A percentile compares a stretch with the other conserved stretches of the same genome.
phyloP scores from a whole-genome alignment of 2,888 invertebrate species.

The Rhopalosiphum nymphaeae region DNA sequence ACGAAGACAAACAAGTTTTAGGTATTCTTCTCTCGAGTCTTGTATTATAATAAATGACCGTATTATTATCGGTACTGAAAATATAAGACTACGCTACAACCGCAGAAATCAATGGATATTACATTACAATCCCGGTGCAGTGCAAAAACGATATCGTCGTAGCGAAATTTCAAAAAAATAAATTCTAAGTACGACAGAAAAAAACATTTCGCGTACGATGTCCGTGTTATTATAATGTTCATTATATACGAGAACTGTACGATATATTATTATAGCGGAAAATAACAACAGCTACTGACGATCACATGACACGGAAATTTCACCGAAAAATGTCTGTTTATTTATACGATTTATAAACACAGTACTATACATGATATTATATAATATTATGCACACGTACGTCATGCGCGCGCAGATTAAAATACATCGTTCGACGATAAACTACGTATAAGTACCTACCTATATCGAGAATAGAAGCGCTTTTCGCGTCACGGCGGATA shows the following conservation, averaged over 20 bases:
- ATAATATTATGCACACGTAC: neutral
- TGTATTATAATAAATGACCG: neutral
- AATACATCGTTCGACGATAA: neutral
- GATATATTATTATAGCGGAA: neutral
- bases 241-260: neutral
- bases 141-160: neutral
- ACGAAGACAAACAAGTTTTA: neutral
- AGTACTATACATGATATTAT: neutral
- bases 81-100: neutral
- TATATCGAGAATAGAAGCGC: neutral
- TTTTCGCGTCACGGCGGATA: slow-evolving; percentile 15
- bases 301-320: neutral
- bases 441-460: neutral
- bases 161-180: neutral
- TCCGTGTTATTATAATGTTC: neutral
- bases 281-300: neutral
- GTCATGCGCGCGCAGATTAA: neutral
- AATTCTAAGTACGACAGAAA: neutral
- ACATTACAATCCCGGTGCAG: neutral
- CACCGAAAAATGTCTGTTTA: neutral
- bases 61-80: neutral
- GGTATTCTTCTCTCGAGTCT: neutral
- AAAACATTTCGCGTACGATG: neutral
- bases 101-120: neutral
- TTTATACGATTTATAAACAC: neutral